These are phyloP conservation scores for Dermatemys mawii DNA, from an alignment of 2,113 vertebrate species.

Conservation along the genomic window DNA sequence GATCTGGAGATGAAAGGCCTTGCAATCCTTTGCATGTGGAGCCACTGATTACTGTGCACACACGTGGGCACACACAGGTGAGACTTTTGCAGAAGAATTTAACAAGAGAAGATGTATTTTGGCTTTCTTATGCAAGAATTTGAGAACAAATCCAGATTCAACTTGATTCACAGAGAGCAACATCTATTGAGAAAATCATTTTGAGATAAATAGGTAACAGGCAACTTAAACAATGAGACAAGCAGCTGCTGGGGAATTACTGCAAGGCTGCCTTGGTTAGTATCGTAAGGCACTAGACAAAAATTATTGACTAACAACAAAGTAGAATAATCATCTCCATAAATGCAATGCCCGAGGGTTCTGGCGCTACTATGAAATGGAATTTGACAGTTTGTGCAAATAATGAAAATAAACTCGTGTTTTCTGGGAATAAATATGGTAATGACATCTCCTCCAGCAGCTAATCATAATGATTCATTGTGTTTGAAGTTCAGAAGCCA, in stretches of 20 bases:
- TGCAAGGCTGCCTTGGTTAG: background rate
- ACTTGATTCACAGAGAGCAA: background rate
- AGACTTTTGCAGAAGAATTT: background rate
- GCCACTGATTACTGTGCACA: no score
- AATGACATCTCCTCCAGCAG: background rate
- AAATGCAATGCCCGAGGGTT: background rate
- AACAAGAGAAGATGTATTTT: background rate
- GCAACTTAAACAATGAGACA: background rate
- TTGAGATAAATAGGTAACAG: background rate
- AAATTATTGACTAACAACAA: background rate
- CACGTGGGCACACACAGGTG: accelerated
- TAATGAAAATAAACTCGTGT: background rate
- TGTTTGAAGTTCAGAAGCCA: background rate
- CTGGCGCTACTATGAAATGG: background rate
- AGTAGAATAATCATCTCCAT: background rate
- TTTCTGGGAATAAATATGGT: background rate
- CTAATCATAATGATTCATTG: background rate
- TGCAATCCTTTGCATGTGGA: background rate
- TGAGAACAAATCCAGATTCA: background rate
- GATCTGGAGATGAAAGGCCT: background rate
- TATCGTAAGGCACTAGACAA: background rate
- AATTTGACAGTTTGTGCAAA: background rate
- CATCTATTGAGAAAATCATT: background rate
- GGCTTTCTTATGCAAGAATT: background rate
- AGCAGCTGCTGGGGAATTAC: background rate